These are phyloP conservation scores for Dasyurus viverrinus DNA, from an alignment of 2,113 vertebrate species.

Conservation along the genomic window DNA sequence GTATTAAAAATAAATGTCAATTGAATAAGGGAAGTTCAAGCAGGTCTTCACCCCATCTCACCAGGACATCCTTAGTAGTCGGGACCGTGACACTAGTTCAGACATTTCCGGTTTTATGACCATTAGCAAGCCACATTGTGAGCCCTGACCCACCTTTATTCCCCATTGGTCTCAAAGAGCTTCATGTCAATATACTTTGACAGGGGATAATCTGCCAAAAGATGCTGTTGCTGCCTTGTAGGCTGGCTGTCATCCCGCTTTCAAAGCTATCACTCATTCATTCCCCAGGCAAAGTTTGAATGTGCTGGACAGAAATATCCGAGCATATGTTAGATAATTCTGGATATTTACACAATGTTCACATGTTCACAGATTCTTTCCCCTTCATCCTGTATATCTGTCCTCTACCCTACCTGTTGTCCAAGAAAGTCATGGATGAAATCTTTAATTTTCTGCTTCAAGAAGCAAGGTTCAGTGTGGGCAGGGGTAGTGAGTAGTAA, in stretches of 20 bases:
- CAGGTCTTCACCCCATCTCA: neutral
- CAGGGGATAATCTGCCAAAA: constrained; percentile 32
- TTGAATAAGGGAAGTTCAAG: neutral
- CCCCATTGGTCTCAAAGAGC: constrained; percentile 19
- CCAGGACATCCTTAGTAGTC: neutral
- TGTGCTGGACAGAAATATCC: constrained; percentile 43
- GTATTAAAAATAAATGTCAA: neutral
- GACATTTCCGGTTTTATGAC: neutral
- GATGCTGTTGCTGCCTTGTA: neutral
- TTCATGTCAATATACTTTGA: constrained; percentile 22
- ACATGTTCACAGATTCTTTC: neutral
- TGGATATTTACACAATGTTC: neutral
- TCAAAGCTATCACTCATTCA: constrained; percentile 20
- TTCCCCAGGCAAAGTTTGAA: constrained; percentile 26
- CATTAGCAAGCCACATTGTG: neutral
- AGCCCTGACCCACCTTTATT: constrained; percentile 21
- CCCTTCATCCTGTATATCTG: neutral
- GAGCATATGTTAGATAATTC: neutral
- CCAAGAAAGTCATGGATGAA: neutral
- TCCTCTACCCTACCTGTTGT: neutral
- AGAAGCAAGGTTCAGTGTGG: neutral
- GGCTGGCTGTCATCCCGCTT: constrained; percentile 43
- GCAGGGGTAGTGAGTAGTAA: neutral
- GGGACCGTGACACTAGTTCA: constrained; percentile 11
- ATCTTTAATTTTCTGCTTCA: neutral